phyloP scores from a whole-genome alignment of 2,113 vertebrate genomes.

The Marmota monax region DNA sequence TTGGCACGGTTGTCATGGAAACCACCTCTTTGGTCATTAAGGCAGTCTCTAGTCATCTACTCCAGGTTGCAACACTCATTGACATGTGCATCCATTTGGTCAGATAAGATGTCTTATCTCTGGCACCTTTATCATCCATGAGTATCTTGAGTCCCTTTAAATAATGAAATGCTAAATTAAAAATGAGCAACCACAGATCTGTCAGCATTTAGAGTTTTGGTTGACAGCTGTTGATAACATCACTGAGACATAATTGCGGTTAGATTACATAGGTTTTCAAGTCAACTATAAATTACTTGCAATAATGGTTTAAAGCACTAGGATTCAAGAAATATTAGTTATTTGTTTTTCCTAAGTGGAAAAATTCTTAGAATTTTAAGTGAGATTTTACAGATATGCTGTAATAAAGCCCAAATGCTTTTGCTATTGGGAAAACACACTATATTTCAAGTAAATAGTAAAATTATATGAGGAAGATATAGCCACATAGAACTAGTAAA shows the following conservation, averaged over 20 bases:
- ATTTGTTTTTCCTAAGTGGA: neutral
- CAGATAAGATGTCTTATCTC: neutral
- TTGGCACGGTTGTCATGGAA: slow-evolving; percentile 74
- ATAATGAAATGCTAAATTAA: slow-evolving; percentile 63
- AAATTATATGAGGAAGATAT: neutral
- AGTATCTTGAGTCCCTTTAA: slow-evolving; percentile 23
- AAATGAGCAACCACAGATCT: slow-evolving; percentile 30
- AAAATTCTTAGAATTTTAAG: slow-evolving; percentile 21
- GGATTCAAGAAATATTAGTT: slow-evolving; percentile 46
- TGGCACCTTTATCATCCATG: neutral
- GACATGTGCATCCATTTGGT: slow-evolving; percentile 57
- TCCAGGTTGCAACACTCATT: slow-evolving; percentile 53
- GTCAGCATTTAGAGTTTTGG: neutral
- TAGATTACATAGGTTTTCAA: slow-evolving; percentile 40
- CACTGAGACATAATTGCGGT: neutral
- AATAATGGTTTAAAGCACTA: neutral
- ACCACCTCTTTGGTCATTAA: slow-evolving; percentile 51
- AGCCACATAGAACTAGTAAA: neutral
- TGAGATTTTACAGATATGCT: neutral
- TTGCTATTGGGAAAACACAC: neutral
- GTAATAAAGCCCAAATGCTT: neutral
- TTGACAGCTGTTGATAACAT: neutral
- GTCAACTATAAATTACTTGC: slow-evolving; percentile 18
- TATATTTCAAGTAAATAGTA: neutral
- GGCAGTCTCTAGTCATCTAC: slow-evolving; percentile 39